Evolutionary conservation across 2,113 vertebrate genomes (phyloP).

Genomic region (Forbesichthys papilliferus): DNA sequence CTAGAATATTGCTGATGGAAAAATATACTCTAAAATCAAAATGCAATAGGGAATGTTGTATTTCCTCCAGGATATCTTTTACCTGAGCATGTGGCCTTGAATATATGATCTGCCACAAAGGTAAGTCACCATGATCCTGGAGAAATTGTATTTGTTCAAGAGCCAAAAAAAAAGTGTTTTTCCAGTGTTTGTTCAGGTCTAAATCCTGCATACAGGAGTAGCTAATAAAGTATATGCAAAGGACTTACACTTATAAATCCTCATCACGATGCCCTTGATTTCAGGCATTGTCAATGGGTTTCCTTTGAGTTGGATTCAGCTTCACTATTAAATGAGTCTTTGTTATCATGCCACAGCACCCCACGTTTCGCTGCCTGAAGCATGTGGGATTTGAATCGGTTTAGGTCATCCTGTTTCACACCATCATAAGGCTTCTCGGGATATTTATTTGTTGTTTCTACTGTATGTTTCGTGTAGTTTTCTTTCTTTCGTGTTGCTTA

Average conservation of each 20-base stretch:
- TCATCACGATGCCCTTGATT: not conserved
- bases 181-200: not conserved
- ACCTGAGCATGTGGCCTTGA: not conserved
- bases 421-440: conserved; percentile 2
- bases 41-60: not conserved
- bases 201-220: too few relatives aligned
- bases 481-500: conserved; percentile 52
- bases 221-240: not conserved
- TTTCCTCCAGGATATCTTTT: not conserved
- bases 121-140: not conserved
- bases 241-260: not conserved
- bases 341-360: not conserved
- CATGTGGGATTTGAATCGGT: not conserved
- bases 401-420: conserved; percentile 12
- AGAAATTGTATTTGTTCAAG: not conserved
- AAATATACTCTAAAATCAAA: not conserved
- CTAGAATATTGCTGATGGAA: not conserved
- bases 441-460: conserved; percentile 22
- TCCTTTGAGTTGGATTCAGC: not conserved
- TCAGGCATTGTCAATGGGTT: not conserved
- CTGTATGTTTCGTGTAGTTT: conserved; percentile 35
- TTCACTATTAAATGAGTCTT: not conserved
- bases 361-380: not conserved
- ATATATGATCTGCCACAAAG: not conserved
- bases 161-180: not conserved